phyloP scores from a whole-genome alignment of 2,888 invertebrate genomes.

The Dexiosoma caninum region DNA sequence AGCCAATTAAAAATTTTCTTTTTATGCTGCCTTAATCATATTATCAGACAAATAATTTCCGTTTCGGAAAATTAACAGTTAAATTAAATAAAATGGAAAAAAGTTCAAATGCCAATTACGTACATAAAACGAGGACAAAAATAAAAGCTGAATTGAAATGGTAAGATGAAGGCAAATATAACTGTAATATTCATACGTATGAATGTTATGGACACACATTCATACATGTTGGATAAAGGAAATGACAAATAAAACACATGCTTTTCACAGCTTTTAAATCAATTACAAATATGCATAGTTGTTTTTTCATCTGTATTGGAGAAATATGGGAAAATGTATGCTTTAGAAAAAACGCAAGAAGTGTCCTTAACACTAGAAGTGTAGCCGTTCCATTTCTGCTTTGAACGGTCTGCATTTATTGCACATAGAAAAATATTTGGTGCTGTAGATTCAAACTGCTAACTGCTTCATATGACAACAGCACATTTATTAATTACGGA shows the following conservation, averaged over 20 bases:
- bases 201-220: too few species aligned
- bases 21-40: slow-evolving; percentile 45
- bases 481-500: too few species aligned
- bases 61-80: slow-evolving; percentile 54
- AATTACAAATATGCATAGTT: slow-evolving; percentile 6
- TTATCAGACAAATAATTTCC: slow-evolving; percentile 63
- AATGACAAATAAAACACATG: slow-evolving; percentile 5
- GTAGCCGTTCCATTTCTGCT: too few species aligned
- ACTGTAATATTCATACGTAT: too few species aligned
- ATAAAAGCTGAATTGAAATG: neutral
- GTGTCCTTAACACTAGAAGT: too few species aligned
- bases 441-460: too few species aligned
- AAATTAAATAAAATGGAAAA: slow-evolving; percentile 41
- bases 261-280: slow-evolving; percentile 27
- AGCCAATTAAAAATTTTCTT: slow-evolving; percentile 37
- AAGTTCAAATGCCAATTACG: slow-evolving; percentile 20
- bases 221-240: neutral
- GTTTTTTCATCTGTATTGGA: neutral
- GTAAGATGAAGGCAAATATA: neutral
- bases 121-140: neutral
- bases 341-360: neutral
- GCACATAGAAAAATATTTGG: too few species aligned
- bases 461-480: too few species aligned
- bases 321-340: neutral
- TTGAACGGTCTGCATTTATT: too few species aligned